phyloP scores from a whole-genome alignment of 1,140 invertebrate genomes.

The Charaxes varanes region DNA sequence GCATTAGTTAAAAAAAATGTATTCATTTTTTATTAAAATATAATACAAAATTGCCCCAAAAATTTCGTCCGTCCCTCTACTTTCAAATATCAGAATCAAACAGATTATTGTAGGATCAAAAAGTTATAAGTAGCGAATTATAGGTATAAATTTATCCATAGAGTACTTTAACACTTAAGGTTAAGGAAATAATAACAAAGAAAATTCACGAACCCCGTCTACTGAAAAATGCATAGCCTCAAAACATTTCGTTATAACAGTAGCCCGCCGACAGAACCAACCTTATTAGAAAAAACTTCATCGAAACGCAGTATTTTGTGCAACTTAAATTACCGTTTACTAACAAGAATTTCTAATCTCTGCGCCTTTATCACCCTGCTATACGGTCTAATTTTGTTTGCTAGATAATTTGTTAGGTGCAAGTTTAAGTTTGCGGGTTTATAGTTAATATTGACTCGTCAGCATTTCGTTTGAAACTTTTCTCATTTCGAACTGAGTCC shows the following conservation, averaged over 20 bases:
- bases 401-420: not conserved
- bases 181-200: no score
- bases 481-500: constrained; percentile 56
- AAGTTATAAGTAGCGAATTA: no score
- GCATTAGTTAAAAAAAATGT: no score
- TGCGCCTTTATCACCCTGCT: constrained; percentile 1
- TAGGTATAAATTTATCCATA: no score
- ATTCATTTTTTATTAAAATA: no score
- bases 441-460: constrained; percentile 65
- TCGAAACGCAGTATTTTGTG: constrained; percentile 36
- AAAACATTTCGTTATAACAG: constrained; percentile 25
- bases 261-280: constrained; percentile 25
- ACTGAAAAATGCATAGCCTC: constrained; percentile 2
- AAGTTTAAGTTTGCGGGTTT: constrained; percentile 32
- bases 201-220: no score
- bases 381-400: constrained; percentile 18
- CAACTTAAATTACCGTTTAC: constrained; percentile 13
- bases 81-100: no score
- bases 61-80: no score
- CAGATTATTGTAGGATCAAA: no score
- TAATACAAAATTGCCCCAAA: no score
- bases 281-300: constrained; percentile 58
- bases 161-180: no score
- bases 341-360: constrained; percentile 5
- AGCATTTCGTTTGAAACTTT: constrained; percentile 61